Evolutionary conservation across 2,888 invertebrate genomes (phyloP).

Genomic region (Lysandra bellargus): DNA sequence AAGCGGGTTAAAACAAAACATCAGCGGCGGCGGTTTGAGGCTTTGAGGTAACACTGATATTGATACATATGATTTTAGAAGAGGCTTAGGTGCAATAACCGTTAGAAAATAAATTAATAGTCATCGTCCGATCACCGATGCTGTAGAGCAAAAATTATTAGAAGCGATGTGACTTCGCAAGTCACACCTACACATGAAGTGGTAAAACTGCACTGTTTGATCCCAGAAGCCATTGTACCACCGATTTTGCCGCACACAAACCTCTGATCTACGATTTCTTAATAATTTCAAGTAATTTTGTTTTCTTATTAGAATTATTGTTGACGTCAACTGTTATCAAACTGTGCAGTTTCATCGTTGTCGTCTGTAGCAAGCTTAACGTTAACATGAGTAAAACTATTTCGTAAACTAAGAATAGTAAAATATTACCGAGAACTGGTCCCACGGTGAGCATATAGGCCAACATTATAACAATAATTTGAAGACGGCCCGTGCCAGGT

Average conservation of each 20-base stretch:
- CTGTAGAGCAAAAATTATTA: neutral
- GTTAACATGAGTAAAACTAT: neutral
- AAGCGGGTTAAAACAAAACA: no score
- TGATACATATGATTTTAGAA: no score
- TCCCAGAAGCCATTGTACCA: neutral
- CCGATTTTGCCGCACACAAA: no score
- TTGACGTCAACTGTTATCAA: neutral
- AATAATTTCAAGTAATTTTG: no score
- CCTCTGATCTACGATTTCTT: no score
- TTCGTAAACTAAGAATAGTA: neutral
- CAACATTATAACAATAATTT: slow-evolving; percentile 68
- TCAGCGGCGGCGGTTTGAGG: no score
- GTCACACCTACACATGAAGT: neutral
- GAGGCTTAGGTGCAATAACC: neutral
- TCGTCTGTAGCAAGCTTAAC: neutral
- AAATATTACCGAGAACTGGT: slow-evolving; percentile 68
- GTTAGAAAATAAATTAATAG: neutral
- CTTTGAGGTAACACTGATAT: no score
- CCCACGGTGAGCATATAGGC: slow-evolving; percentile 76
- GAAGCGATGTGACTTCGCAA: neutral
- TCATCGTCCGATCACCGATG: neutral
- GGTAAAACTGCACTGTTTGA: neutral
- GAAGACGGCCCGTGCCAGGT: slow-evolving; percentile 61
- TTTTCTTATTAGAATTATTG: no score
- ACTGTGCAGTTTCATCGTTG: neutral